A percentile compares a stretch with the other conserved stretches of the same genome.
These are phyloP conservation scores for Hormaphis cornu DNA, from an alignment of 1,140 invertebrate genomes.

Conservation along the genomic window DNA sequence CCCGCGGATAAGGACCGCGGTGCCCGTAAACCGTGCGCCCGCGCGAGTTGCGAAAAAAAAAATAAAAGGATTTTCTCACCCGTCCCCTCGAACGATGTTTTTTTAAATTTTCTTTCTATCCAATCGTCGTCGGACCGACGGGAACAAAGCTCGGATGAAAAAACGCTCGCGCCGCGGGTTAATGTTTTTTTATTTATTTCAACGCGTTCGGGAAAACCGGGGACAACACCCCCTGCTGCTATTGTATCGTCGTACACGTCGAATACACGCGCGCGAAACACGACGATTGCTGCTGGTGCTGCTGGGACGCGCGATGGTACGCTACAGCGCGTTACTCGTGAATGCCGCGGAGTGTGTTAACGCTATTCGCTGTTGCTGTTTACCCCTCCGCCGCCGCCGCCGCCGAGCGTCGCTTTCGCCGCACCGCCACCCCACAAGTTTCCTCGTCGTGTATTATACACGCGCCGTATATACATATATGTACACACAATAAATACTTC, in stretches of 20 bases:
- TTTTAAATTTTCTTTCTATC: too few species aligned
- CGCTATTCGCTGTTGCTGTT: conserved; percentile 13
- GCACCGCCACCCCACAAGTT: background rate
- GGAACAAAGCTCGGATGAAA: too few species aligned
- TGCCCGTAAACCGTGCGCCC: background rate
- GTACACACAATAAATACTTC: too few species aligned
- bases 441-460: too few species aligned
- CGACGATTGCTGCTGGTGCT: background rate
- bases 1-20: background rate
- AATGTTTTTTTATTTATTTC: too few species aligned
- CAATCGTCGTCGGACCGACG: too few species aligned
- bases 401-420: background rate
- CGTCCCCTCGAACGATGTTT: background rate
- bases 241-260: background rate
- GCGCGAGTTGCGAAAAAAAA: background rate
- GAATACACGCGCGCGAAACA: conserved; percentile 8
- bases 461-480: background rate
- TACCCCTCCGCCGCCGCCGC: background rate
- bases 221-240: too few species aligned
- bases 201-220: too few species aligned
- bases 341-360: background rate
- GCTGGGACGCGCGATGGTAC: background rate
- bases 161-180: too few species aligned
- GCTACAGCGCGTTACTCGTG: conserved; percentile 16
- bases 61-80: too few species aligned